Evolutionary conservation across 2,888 invertebrate genomes (phyloP), one percentile per base, ranked within the genome.

Genomic region (Leptinotarsa juncta): DNA sequence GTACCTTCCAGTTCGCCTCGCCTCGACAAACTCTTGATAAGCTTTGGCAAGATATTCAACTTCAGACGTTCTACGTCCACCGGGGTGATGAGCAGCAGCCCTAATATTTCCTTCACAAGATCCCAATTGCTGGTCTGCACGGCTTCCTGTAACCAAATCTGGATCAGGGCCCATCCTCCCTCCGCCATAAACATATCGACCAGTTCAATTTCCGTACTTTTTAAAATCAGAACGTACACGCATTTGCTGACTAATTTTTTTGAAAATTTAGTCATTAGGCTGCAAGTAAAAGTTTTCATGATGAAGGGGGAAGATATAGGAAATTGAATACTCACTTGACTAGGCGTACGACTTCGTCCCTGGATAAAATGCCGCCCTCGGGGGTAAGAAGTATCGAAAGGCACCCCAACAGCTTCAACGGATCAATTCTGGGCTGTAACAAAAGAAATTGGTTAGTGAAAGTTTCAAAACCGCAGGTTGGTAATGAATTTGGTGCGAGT

Each of bases 201-300:
- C 77, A 97, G 90, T 78, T 95, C 94, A 7, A 93, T 92, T 85
- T 94, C 93, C 15, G 97, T 97, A 78, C 94, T 94, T 88, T 95
- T 95, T 75, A 98, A 89, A 84, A 98, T 97, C 87, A 97, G 95
- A 83, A 97, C 93, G 86, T 97, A 98, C 84, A 97, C 95, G 89
- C 97, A 97, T 90, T 97, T 97, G 82, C 96, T 97, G 71, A 98
- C 97, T 81, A 98, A 90, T 88, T 97, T 98, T 87, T 95, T 96
- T 1, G 97, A 97, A 90, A 95, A 97, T 88, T 97, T 97, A 66
- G 94, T 95, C 97, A 98, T 98, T 85, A 98, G 92, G 87, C 97
- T 97, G 90, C 82, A 80, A 81, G 53, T 53, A 70, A 76, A 75
- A 73, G 60, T 23, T 42, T 55, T 16, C 66, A 57, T 71, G 60